These are phyloP conservation scores for Leptinotarsa haldemani DNA, from an alignment of 2,888 invertebrate species.

Conservation along the genomic window DNA sequence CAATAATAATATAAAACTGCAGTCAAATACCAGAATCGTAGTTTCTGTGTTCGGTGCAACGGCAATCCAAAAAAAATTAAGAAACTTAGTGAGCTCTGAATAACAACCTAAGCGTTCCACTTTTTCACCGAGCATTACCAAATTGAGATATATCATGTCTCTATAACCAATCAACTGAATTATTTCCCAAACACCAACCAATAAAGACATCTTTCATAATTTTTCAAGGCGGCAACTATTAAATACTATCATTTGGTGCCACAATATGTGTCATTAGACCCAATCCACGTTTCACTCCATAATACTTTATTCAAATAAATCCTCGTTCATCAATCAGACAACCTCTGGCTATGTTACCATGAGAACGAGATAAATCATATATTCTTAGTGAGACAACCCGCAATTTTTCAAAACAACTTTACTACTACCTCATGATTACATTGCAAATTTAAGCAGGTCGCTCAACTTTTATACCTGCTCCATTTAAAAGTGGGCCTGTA, in stretches of 20 bases:
- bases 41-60: too few species aligned
- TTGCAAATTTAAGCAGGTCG: constrained; percentile 14
- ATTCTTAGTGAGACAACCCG: constrained; percentile 13
- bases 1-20: too few species aligned
- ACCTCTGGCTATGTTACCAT: constrained; percentile 14
- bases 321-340: constrained; percentile 6
- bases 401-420: constrained; percentile 26
- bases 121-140: not conserved
- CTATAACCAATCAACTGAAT: not conserved
- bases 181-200: not conserved
- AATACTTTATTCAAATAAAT: constrained; percentile 18
- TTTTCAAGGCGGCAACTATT: not conserved
- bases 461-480: constrained; percentile 26
- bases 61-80: too few species aligned
- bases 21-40: too few species aligned
- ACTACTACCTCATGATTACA: constrained; percentile 16
- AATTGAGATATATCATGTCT: not conserved
- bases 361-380: constrained; percentile 23
- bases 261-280: constrained; percentile 7
- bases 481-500: constrained; percentile 19
- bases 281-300: constrained; percentile 3
- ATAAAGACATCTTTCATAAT: constrained; percentile 13
- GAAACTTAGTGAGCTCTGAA: not conserved
- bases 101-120: not conserved
- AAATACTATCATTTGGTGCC: constrained; percentile 11